Evolutionary conservation across 2,888 invertebrate species (phyloP), one percentile per base, ranked within the genome.

Genomic region (Thera obeliscata): DNA sequence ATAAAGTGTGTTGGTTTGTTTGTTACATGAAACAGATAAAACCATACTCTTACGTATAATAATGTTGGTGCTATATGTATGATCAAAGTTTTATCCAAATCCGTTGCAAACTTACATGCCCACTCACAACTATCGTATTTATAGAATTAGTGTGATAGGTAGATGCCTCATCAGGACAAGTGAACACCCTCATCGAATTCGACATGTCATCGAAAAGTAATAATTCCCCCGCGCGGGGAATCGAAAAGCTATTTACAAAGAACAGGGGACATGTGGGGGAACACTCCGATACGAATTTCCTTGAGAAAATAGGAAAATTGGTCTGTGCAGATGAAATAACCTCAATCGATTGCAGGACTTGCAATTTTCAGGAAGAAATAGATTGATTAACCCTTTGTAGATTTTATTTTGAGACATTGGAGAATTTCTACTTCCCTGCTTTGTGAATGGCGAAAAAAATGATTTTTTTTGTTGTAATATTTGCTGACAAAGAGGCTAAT

Each of bases 171-270:
- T 63, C 75, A 78, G 88, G 87, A 87, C 87, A 87, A 88, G 85
- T 80, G 79, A 70, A 64, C 79, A 79, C 78, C 75, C 89, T 86
- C 87, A 87, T 86, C 78, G 83, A 87, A 90, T 91, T 89, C 87
- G 88, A 87, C 89, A 83, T 90, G 91, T 93, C 92, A 93, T 92
- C 91, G 87, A 90, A 91, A 91, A 87, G 90, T 87, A 91, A 90
- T 93, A 91, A 90, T 88, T 87, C 86, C 88, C 87, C 87, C 77
- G 79, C 81, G 76, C 74, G 79, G 75, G 76, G 76, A 81, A 85
- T 89, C 82, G 85, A 83, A 85, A 86, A 86, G 87, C 87, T 89
- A 89, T 91, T 90, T 88, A 90, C 89, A 89, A 89, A 89, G 84
- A 83, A 82, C 78, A 66, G 80, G 81, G 82, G 85, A 81, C 79